Conservation (phyloP, 2,113 vertebrate species). For the Solenodon paradoxus region DNA sequence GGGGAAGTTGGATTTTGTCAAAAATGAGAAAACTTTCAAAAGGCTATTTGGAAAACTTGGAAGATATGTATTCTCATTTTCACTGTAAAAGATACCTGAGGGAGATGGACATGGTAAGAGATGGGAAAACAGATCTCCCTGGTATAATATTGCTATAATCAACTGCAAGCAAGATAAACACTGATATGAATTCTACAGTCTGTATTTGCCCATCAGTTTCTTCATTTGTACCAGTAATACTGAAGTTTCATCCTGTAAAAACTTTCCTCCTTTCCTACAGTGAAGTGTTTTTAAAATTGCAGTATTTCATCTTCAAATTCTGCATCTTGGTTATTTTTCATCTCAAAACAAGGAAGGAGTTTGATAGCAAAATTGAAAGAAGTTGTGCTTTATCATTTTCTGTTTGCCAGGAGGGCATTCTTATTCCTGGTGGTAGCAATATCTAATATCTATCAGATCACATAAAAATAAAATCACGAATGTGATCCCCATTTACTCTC, state of each 20-base stretch:
- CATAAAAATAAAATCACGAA: neutral
- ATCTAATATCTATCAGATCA: neutral
- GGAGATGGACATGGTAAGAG: neutral
- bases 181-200: accelerated
- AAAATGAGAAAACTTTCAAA: neutral
- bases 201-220: neutral
- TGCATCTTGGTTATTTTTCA: neutral
- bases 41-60: neutral
- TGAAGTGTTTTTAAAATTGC: neutral
- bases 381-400: neutral
- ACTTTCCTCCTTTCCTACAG: neutral
- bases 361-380: neutral
- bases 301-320: neutral
- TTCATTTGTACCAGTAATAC: neutral
- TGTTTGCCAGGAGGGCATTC: neutral
- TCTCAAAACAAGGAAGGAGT: neutral
- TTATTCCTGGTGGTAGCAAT: neutral
- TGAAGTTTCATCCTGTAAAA: neutral
- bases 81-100: neutral
- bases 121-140: neutral
- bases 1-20: neutral
- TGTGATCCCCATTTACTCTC: neutral
- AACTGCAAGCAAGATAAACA: neutral
- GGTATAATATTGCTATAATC: accelerated
- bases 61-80: neutral